Evolutionary conservation across 2,888 invertebrate genomes (phyloP).

Genomic region (Amiota communis): DNA sequence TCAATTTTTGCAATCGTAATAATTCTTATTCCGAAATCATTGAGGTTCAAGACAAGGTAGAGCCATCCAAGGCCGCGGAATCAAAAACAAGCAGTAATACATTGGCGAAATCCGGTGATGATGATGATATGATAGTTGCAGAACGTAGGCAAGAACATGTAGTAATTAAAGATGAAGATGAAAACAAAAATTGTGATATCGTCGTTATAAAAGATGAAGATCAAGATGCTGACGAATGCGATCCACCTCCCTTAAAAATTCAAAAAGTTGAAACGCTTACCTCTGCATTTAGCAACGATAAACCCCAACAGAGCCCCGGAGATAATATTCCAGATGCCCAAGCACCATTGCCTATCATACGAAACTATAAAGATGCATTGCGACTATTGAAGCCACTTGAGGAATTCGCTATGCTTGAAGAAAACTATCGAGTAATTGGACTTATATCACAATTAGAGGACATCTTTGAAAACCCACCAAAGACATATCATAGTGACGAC

Average conservation of each 20-base stretch:
- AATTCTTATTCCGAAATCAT: conserved; percentile 36
- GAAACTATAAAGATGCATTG: conserved; percentile 64
- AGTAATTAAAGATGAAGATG: conserved; percentile 51
- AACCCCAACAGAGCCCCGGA: conserved; percentile 38
- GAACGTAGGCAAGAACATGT: conserved; percentile 25
- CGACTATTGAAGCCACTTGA: conserved; percentile 67
- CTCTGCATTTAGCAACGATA: not conserved
- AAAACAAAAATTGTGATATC: not conserved
- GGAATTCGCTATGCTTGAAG: conserved; percentile 67
- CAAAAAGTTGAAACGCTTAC: conserved; percentile 54
- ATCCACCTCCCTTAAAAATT: conserved; percentile 55
- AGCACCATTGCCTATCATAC: conserved; percentile 50
- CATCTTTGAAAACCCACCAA: conserved; percentile 56
- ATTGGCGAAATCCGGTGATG: not conserved
- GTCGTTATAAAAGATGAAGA: not conserved
- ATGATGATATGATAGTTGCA: not conserved
- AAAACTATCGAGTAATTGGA: conserved; percentile 70
- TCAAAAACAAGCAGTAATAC: too few relatives aligned
- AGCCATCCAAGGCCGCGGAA: too few relatives aligned
- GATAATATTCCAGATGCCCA: conserved; percentile 39
- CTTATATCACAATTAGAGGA: conserved; percentile 67
- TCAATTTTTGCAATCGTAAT: conserved; percentile 66
- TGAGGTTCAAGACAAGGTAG: not conserved
- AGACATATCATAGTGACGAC: conserved; percentile 4
- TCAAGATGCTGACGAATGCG: not conserved